Evolutionary conservation across 2,113 vertebrate genomes (phyloP), one percentile per base, ranked within the genome.

Genomic region (Raphicerus campestris): DNA sequence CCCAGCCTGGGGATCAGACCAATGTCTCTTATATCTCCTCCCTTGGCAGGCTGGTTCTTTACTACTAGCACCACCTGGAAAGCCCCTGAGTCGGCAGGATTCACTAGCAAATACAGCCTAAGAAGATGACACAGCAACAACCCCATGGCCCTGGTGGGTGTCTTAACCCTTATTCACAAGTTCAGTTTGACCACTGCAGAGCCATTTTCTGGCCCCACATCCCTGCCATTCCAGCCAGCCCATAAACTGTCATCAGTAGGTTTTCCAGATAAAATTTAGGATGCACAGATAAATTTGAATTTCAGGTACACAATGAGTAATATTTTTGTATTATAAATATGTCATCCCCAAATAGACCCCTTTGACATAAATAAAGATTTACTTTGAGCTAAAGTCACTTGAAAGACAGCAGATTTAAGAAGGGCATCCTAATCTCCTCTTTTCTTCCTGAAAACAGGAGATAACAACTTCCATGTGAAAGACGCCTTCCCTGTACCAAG

Each of bases 261-360:
- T 45, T 91, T 84, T 94, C 82, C 51, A 80, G 91, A 91, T 92
- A 88, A 94, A 94, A 92, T 55, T 61, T 60, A 84, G 42, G 66
- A 61, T 84, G 53, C 90, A 20, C 2, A 19, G 51, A 49, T 93
- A 84, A 13, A 83, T 58, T 73, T 92, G 56, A 91, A 91, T 92
- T 88, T 96, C 86, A 92, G n/a, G 58, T 49, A 58, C 42, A 75
- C 14, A 53, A 20, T 0, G 16, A 92, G 51, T 32, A 26, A 24
- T 17, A 83, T 92, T 94, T 84, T 70, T 35, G 85, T 77, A 15
- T 58, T 77, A 28, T 53, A 49, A 60, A 11, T 94, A 47, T 92
- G 66, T 51, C 87, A 77, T n/a, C 24, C 55, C 20, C 8, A 28
- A 55, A 56, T 11, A 66, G 28, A 42, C 30, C 85, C 75, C 20